Conservation (phyloP, 2,113 vertebrate species). For the Tachysurus vachellii region DNA sequence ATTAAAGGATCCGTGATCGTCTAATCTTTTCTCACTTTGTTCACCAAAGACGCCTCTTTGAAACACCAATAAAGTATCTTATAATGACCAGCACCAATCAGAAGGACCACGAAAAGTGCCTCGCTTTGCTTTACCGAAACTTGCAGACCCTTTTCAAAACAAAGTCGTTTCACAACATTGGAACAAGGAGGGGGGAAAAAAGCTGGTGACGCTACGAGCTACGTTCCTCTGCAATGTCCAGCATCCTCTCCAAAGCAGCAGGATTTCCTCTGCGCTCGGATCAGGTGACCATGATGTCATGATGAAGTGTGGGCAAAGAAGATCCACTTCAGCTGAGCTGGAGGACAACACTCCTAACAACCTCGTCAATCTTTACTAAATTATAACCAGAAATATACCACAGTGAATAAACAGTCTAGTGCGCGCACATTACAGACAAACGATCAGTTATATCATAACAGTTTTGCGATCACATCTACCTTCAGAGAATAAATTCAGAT, state of each 20-base stretch:
- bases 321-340: slow-evolving; percentile 62
- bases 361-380: slow-evolving; percentile 21
- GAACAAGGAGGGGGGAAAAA: slow-evolving; percentile 7
- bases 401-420: slow-evolving; percentile 3
- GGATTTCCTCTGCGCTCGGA: slow-evolving; percentile 57
- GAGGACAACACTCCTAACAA: background rate
- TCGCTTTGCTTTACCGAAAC: background rate
- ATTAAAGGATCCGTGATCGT: slow-evolving; percentile 54
- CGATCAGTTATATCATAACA: background rate
- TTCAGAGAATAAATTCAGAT: background rate
- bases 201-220: slow-evolving; percentile 50
- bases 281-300: slow-evolving; percentile 77
- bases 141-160: slow-evolving; percentile 15
- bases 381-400: background rate
- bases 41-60: background rate
- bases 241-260: slow-evolving; percentile 66
- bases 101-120: background rate
- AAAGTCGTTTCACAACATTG: slow-evolving; percentile 9
- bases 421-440: background rate
- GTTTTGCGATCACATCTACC: background rate
- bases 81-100: background rate
- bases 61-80: background rate
- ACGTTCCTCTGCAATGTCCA: slow-evolving; percentile 65
- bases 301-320: slow-evolving; percentile 54
- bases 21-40: background rate